Base-by-base conservation (phyloP, 2,113 vertebrate genomes). In the Podarcis muralis region DNA sequence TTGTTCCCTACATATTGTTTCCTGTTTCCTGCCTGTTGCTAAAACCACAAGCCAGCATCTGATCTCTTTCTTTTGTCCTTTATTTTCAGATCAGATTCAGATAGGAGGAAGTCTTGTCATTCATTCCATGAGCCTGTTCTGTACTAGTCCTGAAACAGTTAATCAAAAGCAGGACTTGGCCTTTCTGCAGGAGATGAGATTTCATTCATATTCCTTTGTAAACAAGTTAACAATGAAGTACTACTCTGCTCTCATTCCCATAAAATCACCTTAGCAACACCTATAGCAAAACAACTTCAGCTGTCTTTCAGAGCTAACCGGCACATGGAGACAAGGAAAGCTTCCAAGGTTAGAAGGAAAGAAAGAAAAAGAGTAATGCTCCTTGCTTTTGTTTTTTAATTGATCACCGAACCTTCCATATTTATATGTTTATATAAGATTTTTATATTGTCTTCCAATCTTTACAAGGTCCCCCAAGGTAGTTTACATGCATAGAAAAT, bases 181-280 rank as follows among this genome's bases (percentile, higher is more conserved):
- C 80, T 74, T 86, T 81, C 80, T 91, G 85, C 65, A 89, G 85
- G 90, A 40, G 62, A 74, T 86, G 88, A 93, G 87, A 87, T 87
- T 91, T 92, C 94, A 95, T 92, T 95, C 93, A 93, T 84, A 87
- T 89, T 89, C 94, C 90, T 90, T 92, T 89, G 87, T 94, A 96
- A 97, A 96, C 93, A 97, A 93, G 85, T 93, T 95, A 93, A 90
- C 84, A 90, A 90, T 89, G 92, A 95, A 88, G 94, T 93, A 84
- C 90, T 88, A 85, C 82, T 85, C 78, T 90, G 81, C 91, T 95
- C 94, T 90, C 91, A 93, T 53, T 88, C 90, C 89, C 89, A 91
- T 86, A 82, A 89, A 93, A 95, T 96, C 95, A 95, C 96, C 96
- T 95, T 96, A 94, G 96, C 95, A 97, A 96, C 95, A 2, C 75